A percentile compares a stretch with the other conserved stretches of the same genome.
Evolutionary conservation across 2,888 invertebrate species (phyloP).

Genomic region (Patella pellucida): DNA sequence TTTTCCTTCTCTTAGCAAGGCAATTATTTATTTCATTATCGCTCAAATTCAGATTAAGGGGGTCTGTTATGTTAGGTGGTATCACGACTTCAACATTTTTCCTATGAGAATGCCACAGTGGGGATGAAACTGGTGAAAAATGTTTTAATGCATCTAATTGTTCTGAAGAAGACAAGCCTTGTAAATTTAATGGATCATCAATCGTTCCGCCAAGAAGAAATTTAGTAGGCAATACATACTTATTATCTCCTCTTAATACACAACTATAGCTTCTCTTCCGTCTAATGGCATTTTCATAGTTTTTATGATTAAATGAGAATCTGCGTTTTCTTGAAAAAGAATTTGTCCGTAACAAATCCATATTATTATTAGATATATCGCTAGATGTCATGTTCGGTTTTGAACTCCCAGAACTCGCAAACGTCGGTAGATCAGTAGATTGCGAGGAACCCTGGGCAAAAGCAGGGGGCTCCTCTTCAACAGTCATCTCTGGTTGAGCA

Average conservation of each 20-base stretch:
- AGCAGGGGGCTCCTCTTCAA: no score
- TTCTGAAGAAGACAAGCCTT: slow-evolving; percentile 80
- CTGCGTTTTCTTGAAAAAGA: not conserved
- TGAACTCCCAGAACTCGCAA: no score
- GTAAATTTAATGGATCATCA: slow-evolving; percentile 92
- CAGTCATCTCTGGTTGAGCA: no score
- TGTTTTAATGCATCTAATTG: slow-evolving; percentile 76
- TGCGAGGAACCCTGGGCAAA: no score
- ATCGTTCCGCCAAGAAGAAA: slow-evolving; percentile 95
- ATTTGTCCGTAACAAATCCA: not conserved
- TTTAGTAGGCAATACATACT: slow-evolving; percentile 87
- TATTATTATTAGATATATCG: no score
- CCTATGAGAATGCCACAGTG: slow-evolving; percentile 84
- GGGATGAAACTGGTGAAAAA: slow-evolving; percentile 93
- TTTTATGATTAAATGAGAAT: slow-evolving; percentile 10
- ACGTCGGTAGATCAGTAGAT: no score
- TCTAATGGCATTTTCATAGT: slow-evolving; percentile 26
- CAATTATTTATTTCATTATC: slow-evolving; percentile 56
- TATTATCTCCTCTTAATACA: slow-evolving; percentile 32
- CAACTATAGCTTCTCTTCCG: slow-evolving; percentile 32
- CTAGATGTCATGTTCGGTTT: no score
- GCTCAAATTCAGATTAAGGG: slow-evolving; percentile 80
- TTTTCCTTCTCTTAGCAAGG: slow-evolving; percentile 46
- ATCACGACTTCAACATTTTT: slow-evolving; percentile 89
- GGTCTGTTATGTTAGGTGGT: slow-evolving; percentile 92